Conservation (phyloP, 2,113 vertebrate species). For the Crypturellus undulatus region DNA sequence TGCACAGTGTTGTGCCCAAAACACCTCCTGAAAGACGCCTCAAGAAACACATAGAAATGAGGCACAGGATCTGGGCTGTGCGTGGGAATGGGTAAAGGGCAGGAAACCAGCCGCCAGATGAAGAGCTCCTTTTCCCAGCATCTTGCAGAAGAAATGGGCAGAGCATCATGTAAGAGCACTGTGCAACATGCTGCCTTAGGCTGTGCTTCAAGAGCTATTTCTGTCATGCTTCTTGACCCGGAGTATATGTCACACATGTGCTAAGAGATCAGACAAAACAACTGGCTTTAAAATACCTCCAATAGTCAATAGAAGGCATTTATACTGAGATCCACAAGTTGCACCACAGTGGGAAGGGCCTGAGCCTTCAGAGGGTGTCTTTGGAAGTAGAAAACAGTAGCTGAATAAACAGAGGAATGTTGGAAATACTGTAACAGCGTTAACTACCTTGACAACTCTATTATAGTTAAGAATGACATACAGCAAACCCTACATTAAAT, state of each 20-base stretch:
- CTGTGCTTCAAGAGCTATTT: neutral
- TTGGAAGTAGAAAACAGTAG: neutral
- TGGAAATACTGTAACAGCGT: neutral
- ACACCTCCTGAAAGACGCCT: neutral
- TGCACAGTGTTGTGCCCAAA: neutral
- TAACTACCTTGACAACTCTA: neutral
- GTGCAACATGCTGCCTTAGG: neutral
- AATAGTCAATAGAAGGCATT: neutral
- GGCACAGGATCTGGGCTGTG: neutral
- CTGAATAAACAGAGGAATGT: neutral
- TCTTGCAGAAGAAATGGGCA: neutral
- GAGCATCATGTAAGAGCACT: neutral
- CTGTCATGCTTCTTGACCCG: neutral
- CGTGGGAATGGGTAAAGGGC: neutral
- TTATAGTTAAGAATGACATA: neutral
- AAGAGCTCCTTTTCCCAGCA: neutral
- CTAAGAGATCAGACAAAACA: neutral
- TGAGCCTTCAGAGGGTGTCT: neutral
- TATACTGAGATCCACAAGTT: neutral
- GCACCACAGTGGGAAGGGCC: neutral
- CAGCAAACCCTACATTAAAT: neutral
- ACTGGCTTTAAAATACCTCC: slow-evolving; percentile 39
- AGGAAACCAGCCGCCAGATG: neutral
- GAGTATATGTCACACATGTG: neutral
- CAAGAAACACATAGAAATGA: neutral